Evolutionary conservation across 2,888 invertebrate genomes (phyloP).

Genomic region (Folsomia manolachei): DNA sequence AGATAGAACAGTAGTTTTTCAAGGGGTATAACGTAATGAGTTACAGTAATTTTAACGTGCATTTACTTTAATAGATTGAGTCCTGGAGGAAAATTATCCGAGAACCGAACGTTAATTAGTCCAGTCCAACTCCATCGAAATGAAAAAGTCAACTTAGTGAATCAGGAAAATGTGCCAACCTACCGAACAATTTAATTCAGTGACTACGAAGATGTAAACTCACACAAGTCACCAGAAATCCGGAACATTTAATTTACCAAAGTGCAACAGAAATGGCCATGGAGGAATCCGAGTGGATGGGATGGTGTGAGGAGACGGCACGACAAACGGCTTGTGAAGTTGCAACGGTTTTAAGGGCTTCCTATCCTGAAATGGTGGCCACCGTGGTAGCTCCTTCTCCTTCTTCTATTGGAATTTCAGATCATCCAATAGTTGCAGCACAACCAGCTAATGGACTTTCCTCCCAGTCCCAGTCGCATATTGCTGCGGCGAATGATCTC

Average conservation of each 20-base stretch:
- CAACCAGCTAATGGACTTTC: not conserved
- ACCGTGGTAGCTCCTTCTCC: constrained; percentile 3
- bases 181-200: too few relatives aligned
- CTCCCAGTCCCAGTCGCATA: not conserved
- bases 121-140: too few relatives aligned
- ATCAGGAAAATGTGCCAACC: too few relatives aligned
- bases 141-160: too few relatives aligned
- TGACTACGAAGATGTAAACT: too few relatives aligned
- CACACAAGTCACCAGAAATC: not conserved
- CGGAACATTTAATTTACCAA: too few relatives aligned
- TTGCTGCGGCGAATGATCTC: constrained; percentile 42
- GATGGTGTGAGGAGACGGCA: constrained; percentile 46
- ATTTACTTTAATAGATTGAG: too few relatives aligned
- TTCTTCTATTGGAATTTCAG: not conserved
- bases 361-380: constrained; percentile 21
- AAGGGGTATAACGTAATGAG: too few relatives aligned
- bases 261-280: constrained; percentile 37
- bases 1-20: too few relatives aligned
- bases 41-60: too few relatives aligned
- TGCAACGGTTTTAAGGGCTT: constrained; percentile 33
- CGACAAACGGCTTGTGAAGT: constrained; percentile 39
- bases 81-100: too few relatives aligned
- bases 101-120: too few relatives aligned
- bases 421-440: constrained; percentile 13
- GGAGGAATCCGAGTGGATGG: constrained; percentile 37